A percentile compares a stretch with the other conserved stretches of the same genome.
Conservation (phyloP, 2,113 vertebrate species). For the Protobothrops flavoviridis region DNA sequence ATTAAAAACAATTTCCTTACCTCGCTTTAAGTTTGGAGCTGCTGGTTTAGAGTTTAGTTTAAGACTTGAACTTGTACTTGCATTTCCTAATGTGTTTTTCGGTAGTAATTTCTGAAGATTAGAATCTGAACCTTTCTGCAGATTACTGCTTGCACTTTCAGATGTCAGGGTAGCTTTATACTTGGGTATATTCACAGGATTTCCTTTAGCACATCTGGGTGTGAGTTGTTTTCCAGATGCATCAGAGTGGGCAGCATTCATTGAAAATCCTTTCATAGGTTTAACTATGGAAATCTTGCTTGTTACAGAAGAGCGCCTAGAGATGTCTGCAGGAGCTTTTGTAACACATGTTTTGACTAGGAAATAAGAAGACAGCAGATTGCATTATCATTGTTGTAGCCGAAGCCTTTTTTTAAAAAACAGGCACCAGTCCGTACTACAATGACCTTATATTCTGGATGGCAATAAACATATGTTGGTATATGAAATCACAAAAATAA, state of each 20-base stretch:
- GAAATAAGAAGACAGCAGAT: slow-evolving; percentile 20
- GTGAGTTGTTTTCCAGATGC: slow-evolving; percentile 27
- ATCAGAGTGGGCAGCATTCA: slow-evolving; percentile 38
- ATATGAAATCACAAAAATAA: neutral
- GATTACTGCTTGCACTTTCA: slow-evolving; percentile 28
- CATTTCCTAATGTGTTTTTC: slow-evolving; percentile 30
- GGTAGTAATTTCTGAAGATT: slow-evolving; percentile 37
- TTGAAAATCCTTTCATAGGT: slow-evolving; percentile 34
- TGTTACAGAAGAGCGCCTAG: slow-evolving; percentile 43
- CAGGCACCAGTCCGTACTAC: neutral
- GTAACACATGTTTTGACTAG: slow-evolving; percentile 44
- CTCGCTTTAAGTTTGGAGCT: slow-evolving; percentile 27
- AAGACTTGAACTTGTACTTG: slow-evolving; percentile 36
- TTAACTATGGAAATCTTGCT: slow-evolving; percentile 45
- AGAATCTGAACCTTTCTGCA: slow-evolving; percentile 27
- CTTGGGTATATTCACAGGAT: slow-evolving; percentile 16
- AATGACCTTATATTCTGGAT: neutral
- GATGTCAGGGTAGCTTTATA: slow-evolving; percentile 12
- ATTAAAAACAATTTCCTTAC: slow-evolving; percentile 34
- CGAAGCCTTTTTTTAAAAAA: neutral
- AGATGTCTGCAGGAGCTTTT: slow-evolving; percentile 59
- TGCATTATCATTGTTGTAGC: neutral
- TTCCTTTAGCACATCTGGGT: neutral
- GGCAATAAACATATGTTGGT: neutral
- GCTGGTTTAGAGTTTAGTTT: slow-evolving; percentile 38